Percentiles rank a stretch among this genome's conserved stretches.
phyloP scores from a whole-genome alignment of 2,113 vertebrate species.

The Eptesicus fuscus region DNA sequence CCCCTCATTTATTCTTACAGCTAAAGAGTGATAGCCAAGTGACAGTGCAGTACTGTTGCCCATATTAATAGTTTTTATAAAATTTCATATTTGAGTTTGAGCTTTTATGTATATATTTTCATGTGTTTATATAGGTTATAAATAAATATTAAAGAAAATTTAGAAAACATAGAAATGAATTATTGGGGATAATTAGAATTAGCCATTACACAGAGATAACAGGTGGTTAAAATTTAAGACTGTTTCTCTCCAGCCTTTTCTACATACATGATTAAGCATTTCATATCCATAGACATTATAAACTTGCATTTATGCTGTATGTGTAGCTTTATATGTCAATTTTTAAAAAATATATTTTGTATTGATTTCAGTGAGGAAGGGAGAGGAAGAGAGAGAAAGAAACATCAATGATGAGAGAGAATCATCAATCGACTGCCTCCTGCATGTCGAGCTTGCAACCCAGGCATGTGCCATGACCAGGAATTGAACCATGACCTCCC shows the following conservation, averaged over 20 bases:
- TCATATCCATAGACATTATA: not conserved
- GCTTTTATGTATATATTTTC: not conserved
- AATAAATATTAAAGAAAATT: not conserved
- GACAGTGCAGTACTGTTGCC: not conserved
- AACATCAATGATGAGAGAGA: too few species aligned
- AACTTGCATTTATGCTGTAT: not conserved
- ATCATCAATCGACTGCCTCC: too few species aligned
- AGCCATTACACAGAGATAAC: not conserved
- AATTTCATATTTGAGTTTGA: not conserved
- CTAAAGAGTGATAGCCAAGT: not conserved
- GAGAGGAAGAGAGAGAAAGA: too few species aligned
- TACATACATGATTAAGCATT: not conserved
- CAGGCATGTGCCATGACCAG: too few species aligned
- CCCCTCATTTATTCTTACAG: not conserved
- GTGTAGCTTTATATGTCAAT: not conserved
- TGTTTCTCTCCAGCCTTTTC: not conserved
- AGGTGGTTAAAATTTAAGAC: not conserved
- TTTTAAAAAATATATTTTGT: not conserved
- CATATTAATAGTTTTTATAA: not conserved
- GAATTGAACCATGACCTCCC: too few species aligned
- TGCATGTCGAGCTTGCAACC: too few species aligned
- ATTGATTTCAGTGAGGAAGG: too few species aligned
- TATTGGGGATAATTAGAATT: not conserved
- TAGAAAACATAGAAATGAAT: constrained; percentile 4
- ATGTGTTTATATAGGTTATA: not conserved